Evolutionary conservation across 2,113 vertebrate species (phyloP).

Genomic region (Hippocampus barbouri): DNA sequence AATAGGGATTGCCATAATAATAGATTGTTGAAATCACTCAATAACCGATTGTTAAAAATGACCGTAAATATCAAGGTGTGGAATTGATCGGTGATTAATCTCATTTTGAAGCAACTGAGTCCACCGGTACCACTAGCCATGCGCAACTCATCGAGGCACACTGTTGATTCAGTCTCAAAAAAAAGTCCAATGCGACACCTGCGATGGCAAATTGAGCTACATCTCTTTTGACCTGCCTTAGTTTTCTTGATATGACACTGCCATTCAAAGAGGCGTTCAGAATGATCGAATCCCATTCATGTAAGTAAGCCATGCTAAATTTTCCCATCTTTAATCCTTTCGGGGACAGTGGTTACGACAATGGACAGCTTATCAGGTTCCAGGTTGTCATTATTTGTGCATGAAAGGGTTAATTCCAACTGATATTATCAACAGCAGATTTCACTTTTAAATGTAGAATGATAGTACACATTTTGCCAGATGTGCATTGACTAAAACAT

Average conservation of each 20-base stretch:
- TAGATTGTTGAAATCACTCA: no score
- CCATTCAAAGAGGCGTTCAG: neutral
- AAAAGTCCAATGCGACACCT: neutral
- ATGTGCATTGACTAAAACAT: neutral
- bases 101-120: neutral
- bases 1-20: neutral
- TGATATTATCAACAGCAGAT: neutral
- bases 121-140: neutral
- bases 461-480: neutral
- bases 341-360: no score
- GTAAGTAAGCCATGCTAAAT: neutral
- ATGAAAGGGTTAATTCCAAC: neutral
- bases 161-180: neutral
- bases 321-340: neutral
- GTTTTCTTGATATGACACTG: neutral
- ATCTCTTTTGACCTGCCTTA: neutral
- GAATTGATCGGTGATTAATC: neutral
- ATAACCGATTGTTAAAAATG: no score
- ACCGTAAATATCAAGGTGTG: neutral
- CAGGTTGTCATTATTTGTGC: no score
- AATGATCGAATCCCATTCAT: neutral
- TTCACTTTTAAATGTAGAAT: neutral
- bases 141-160: neutral
- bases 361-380: no score
- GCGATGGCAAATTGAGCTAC: neutral